A percentile compares a stretch with the other conserved stretches of the same genome.
phyloP scores from a whole-genome alignment of 2,797 vertebrate genomes.

The Brachyrhaphis roseni region DNA sequence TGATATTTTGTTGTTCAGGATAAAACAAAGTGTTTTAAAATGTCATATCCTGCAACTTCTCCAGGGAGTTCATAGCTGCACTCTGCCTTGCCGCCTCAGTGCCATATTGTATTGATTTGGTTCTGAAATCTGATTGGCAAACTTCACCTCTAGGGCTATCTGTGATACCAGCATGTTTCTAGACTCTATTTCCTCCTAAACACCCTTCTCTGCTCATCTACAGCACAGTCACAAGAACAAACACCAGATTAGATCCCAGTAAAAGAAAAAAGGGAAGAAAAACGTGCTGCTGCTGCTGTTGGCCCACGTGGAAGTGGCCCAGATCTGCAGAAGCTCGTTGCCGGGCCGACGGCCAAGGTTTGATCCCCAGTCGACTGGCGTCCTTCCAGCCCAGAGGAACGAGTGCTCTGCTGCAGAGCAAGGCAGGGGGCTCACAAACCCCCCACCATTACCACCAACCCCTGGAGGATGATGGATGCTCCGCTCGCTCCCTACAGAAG shows the following conservation, averaged over 20 bases:
- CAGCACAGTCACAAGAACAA: conserved; percentile 70
- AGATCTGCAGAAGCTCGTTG: conserved; percentile 72
- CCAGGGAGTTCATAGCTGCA: conserved; percentile 11
- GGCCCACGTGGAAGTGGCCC: conserved; percentile 78
- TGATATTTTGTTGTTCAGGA: neutral
- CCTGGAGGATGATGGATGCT: conserved; percentile 78
- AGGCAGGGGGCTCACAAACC: conserved; percentile 49
- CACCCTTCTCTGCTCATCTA: conserved; percentile 66
- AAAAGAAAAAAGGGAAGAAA: conserved; percentile 22
- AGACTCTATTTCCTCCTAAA: conserved; percentile 57
- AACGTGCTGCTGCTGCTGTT: conserved; percentile 64
- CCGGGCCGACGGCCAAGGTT: conserved; percentile 73
- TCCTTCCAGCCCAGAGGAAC: conserved; percentile 75
- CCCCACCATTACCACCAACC: conserved; percentile 45
- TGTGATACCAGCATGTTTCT: conserved; percentile 57
- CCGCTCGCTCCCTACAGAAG: conserved; percentile 68
- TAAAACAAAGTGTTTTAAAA: conserved; percentile 30
- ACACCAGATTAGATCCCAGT: conserved; percentile 72
- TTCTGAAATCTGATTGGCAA: conserved; percentile 61
- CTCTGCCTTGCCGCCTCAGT: conserved; percentile 25
- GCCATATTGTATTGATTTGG: conserved; percentile 48
- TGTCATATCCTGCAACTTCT: conserved; percentile 25
- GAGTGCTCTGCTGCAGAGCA: conserved; percentile 67
- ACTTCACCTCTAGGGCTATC: conserved; percentile 66
- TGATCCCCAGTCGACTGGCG: conserved; percentile 75